phyloP scores from a whole-genome alignment of 1,140 invertebrate species.

The Nylanderia fulva region DNA sequence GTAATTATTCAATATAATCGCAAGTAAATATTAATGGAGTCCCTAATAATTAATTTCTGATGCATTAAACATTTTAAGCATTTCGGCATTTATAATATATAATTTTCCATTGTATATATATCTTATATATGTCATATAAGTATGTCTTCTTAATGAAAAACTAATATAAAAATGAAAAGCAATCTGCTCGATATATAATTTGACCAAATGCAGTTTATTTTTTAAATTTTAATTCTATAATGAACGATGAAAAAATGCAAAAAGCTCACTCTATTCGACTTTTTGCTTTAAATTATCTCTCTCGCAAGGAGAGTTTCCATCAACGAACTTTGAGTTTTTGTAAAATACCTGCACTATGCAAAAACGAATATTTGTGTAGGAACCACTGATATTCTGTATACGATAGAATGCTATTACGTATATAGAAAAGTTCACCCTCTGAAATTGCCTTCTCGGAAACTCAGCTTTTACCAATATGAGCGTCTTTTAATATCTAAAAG shows the following conservation, averaged over 20 bases:
- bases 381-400: not conserved
- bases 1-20: no score
- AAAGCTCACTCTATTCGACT: not conserved
- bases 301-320: conserved; percentile 43
- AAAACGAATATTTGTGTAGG: not conserved
- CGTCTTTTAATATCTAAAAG: no score
- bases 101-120: no score
- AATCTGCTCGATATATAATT: not conserved
- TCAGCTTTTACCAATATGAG: conserved; percentile 9
- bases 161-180: not conserved
- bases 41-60: no score
- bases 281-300: not conserved
- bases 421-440: conserved; percentile 12
- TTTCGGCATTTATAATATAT: no score
- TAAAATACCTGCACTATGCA: conserved; percentile 23
- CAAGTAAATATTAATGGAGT: no score
- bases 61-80: no score
- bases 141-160: not conserved
- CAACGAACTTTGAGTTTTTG: conserved; percentile 62
- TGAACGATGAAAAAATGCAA: not conserved
- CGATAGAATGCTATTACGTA: conserved; percentile 23
- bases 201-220: no score
- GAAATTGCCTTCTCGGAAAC: not conserved
- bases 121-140: no score
- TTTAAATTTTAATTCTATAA: conserved; percentile 45